Evolutionary conservation across 2,113 vertebrate species (phyloP), one percentile per base, ranked within the genome.

Genomic region (Bagarius yarrelli): DNA sequence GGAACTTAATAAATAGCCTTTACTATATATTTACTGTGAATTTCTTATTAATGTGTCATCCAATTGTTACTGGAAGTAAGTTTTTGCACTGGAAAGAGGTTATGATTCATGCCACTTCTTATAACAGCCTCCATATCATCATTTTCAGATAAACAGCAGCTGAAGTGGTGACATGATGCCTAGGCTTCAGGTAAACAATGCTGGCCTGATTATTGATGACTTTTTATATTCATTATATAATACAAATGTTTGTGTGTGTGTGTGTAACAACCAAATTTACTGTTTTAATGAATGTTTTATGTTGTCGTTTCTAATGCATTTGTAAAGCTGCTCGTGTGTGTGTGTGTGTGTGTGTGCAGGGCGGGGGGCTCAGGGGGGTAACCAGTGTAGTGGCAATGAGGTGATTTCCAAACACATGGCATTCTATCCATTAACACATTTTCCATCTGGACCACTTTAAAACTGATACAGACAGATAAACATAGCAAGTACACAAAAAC

Each of bases 371-470:
- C n/a, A 44, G 72, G 61, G 52, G 84, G 70, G 79, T 59, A 27
- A 59, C 66, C 67, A 27, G 55, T 44, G 61, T 69, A 61, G 32
- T 75, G 88, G 87, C 82, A 80, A 85, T 80, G 82, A 57, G 91
- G 91, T 91, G 91, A 93, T 92, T 93, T 91, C 92, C 90, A 67
- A 81, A 85, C 87, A 81, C 67, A 19, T 83, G 82, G 83, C 70
- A 84, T 88, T 88, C 85, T 82, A 91, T 93, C 91, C 88, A 93
- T 93, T 92, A 93, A 87, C 82, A 88, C 92, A 93, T 88, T 91
- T 93, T 90, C 91, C 88, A 91, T 86, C 81, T 87, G n/a, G 90
- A 57, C 30, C 76, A 40, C 57, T 53, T 25, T 19, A 14, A 36
- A 44, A 69, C 71, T 67, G 83, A 11, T 72, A 83, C 83, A 88